A percentile compares a stretch with the other conserved stretches of the same genome.
These are phyloP conservation scores for Turdus rufiventris DNA, from an alignment of 2,113 vertebrate genomes.

Conservation along the genomic window DNA sequence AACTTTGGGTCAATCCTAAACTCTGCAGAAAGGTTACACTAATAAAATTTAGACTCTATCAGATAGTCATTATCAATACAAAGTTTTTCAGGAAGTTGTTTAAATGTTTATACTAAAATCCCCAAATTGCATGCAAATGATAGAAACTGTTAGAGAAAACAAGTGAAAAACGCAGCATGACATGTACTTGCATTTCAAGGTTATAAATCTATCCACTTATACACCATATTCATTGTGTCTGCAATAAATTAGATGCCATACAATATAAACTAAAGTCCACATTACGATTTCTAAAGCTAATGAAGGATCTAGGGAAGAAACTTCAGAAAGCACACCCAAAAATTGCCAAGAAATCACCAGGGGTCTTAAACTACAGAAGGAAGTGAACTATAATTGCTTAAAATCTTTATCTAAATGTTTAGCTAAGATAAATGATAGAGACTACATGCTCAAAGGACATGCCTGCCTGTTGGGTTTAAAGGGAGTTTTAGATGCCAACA, in stretches of 20 bases:
- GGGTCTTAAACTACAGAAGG: neutral
- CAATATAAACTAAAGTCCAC: neutral
- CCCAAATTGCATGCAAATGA: neutral
- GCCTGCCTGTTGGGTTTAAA: neutral
- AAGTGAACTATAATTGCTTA: neutral
- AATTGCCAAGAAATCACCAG: neutral
- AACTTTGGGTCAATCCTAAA: neutral
- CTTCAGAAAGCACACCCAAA: neutral
- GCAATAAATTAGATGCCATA: neutral
- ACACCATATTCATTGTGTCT: neutral
- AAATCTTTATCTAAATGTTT: constrained; percentile 2
- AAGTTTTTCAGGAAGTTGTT: neutral
- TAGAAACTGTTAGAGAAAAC: neutral
- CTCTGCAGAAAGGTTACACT: neutral
- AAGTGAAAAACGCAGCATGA: neutral
- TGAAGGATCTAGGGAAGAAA: neutral
- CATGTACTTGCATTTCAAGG: neutral
- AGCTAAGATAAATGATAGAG: neutral
- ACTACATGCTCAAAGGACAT: neutral
- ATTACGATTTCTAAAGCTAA: neutral
- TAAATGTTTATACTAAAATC: neutral
- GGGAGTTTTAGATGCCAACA: neutral
- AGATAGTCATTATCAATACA: neutral
- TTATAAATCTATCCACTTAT: neutral
- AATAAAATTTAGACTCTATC: neutral